phyloP scores from a whole-genome alignment of 2,888 invertebrate genomes.

The Cyclophora albipunctata region DNA sequence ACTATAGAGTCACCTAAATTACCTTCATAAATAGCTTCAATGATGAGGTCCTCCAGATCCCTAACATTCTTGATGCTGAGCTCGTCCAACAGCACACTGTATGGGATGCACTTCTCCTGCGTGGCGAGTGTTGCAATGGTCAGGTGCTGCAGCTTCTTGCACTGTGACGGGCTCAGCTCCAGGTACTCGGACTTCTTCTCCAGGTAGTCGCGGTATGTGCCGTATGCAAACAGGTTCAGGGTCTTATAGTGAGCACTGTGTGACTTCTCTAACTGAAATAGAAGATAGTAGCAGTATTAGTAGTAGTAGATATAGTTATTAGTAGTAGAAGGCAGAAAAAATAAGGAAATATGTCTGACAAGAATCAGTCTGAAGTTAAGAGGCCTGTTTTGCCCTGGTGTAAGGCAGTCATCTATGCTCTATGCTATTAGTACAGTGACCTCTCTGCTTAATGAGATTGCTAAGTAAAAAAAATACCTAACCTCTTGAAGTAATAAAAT shows the following conservation, averaged over 20 bases:
- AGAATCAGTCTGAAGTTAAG: no score
- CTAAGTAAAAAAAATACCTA: no score
- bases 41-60: slow-evolving; percentile 96
- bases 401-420: no score
- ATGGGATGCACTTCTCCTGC: slow-evolving; percentile 93
- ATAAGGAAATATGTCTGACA: not conserved
- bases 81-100: slow-evolving; percentile 87
- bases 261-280: slow-evolving; percentile 78
- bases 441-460: no score
- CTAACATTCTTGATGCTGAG: slow-evolving; percentile 93
- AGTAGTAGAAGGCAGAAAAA: no score
- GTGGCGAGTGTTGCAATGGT: slow-evolving; percentile 96
- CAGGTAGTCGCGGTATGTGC: slow-evolving; percentile 93
- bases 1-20: slow-evolving; percentile 5
- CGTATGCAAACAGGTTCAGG: slow-evolving; percentile 94
- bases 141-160: slow-evolving; percentile 93
- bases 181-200: slow-evolving; percentile 83
- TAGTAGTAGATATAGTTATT: no score
- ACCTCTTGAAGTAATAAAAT: no score
- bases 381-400: no score
- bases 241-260: slow-evolving; percentile 87
- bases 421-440: no score
- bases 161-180: slow-evolving; percentile 85
- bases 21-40: slow-evolving; percentile 98
- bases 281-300: no score